A percentile compares a stretch with the other conserved stretches of the same genome.
These are phyloP conservation scores for Rhizoglyphus robini DNA, from an alignment of 1,140 invertebrate genomes.

Conservation along the genomic window DNA sequence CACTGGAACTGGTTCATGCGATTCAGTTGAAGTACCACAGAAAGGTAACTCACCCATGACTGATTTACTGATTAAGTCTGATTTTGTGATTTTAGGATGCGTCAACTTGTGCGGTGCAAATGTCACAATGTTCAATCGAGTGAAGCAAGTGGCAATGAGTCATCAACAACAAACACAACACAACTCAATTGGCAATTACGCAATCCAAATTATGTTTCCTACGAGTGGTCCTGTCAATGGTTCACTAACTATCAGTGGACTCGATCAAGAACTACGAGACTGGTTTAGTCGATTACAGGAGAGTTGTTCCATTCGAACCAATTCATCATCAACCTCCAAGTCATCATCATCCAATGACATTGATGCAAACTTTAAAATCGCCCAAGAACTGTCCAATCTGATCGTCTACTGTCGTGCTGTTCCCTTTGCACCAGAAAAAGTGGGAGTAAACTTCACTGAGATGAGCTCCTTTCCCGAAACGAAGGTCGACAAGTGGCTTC, in stretches of 20 bases:
- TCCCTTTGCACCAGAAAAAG: constrained; percentile 40
- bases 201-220: not conserved
- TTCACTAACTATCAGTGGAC: not conserved
- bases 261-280: not conserved
- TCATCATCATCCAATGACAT: constrained; percentile 51
- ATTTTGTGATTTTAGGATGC: not conserved
- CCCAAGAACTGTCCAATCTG: constrained; percentile 88
- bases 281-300: not conserved
- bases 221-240: not conserved
- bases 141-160: too few species aligned
- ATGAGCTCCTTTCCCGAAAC: constrained; percentile 95
- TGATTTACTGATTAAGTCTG: too few species aligned
- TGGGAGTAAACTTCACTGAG: constrained; percentile 44
- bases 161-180: too few species aligned
- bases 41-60: not conserved
- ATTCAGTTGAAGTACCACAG: too few species aligned
- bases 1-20: not conserved
- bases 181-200: not conserved
- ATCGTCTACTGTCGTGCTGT: constrained; percentile 74
- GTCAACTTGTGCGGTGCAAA: not conserved
- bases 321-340: not conserved
- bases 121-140: not conserved
- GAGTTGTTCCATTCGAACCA: not conserved
- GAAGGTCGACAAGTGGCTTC: constrained; percentile 79
- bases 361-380: constrained; percentile 72